A percentile compares a stretch with the other conserved stretches of the same genome.
These are phyloP conservation scores for Centropristis striata DNA, from an alignment of 2,113 vertebrate species.

Conservation along the genomic window DNA sequence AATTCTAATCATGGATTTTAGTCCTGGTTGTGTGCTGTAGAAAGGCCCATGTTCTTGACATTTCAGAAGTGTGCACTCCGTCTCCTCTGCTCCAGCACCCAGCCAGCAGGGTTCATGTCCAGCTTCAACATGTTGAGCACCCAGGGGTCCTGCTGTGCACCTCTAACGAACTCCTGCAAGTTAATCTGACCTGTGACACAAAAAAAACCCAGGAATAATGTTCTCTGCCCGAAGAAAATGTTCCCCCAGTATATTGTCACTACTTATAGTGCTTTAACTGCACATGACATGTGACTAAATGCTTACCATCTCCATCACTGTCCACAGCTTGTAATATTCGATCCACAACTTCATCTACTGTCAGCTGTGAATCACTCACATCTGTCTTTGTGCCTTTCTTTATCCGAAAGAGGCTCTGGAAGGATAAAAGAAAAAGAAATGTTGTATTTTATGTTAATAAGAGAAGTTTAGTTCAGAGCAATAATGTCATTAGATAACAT, in stretches of 20 bases:
- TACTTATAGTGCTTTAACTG: background rate
- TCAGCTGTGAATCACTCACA: constrained; percentile 7
- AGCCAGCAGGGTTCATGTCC: constrained; percentile 83
- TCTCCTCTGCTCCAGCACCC: constrained; percentile 82
- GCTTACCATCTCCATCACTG: constrained; percentile 81
- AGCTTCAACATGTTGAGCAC: constrained; percentile 83
- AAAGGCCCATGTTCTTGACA: constrained; percentile 8
- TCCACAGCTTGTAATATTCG: constrained; percentile 80
- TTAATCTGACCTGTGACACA: constrained; percentile 76
- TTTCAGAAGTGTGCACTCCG: constrained; percentile 79
- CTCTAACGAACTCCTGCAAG: constrained; percentile 82
- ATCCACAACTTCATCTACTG: constrained; percentile 79
- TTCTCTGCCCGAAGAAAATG: background rate
- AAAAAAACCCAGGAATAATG: background rate
- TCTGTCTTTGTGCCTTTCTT: constrained; percentile 73
- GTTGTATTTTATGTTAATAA: background rate
- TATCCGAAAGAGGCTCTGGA: constrained; percentile 78
- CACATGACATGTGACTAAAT: background rate
- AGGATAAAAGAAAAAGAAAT: background rate
- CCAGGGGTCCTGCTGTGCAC: constrained; percentile 82
- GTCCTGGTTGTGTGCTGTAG: background rate
- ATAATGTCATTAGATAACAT: background rate
- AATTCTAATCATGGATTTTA: background rate
- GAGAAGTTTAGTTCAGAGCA: too few relatives aligned
- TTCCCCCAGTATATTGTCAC: background rate